These are phyloP conservation scores for Acrobasis repandana DNA, from an alignment of 2,888 invertebrate genomes.

Conservation along the genomic window DNA sequence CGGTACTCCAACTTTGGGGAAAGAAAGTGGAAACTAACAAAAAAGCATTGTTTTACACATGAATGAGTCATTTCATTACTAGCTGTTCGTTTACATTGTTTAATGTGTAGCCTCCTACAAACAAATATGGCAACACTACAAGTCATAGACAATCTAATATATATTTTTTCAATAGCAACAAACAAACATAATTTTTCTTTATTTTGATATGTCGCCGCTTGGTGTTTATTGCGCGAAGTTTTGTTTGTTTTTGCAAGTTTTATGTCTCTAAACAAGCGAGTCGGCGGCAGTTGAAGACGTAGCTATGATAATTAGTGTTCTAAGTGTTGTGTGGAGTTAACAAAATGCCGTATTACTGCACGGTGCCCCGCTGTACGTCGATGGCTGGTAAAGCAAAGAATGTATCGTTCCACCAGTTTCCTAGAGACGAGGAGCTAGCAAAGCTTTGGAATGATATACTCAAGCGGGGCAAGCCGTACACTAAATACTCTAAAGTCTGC, in stretches of 20 bases:
- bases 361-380: constrained; percentile 77
- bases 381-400: constrained; percentile 79
- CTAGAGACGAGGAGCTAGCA: constrained; percentile 69
- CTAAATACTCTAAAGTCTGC: constrained; percentile 79
- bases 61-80: no score
- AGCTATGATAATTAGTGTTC: constrained; percentile 55
- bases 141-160: constrained; percentile 36
- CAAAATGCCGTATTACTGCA: constrained; percentile 80
- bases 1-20: no score
- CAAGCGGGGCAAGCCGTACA: constrained; percentile 76
- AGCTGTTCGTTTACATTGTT: no score
- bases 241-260: constrained; percentile 69
- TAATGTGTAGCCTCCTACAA: neutral
- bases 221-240: constrained; percentile 69
- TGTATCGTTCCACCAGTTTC: constrained; percentile 78
- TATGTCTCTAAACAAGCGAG: constrained; percentile 33
- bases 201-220: constrained; percentile 67
- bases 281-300: constrained; percentile 29
- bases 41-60: no score
- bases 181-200: constrained; percentile 39
- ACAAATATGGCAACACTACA: neutral
- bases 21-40: no score
- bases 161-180: constrained; percentile 34
- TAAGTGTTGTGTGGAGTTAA: constrained; percentile 42
- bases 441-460: constrained; percentile 73